A percentile compares a stretch with the other conserved stretches of the same genome.
phyloP scores from a whole-genome alignment of 2,888 invertebrate species.

The Lycocerus yunnanus region DNA sequence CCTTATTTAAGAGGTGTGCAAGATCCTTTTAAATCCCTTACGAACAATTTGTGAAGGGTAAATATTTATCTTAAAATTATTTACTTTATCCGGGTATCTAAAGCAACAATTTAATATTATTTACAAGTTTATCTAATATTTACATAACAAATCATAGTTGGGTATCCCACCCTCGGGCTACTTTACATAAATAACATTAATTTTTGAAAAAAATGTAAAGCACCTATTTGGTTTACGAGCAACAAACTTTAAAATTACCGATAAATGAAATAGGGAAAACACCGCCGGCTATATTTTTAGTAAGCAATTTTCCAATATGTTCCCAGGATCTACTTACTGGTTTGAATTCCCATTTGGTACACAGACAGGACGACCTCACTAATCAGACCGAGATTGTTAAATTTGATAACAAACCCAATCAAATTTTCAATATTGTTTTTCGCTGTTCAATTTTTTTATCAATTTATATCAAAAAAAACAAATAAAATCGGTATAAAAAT shows the following conservation, averaged over 20 bases:
- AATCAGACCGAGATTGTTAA: slow-evolving; percentile 11
- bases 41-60: background rate
- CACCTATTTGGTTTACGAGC: background rate
- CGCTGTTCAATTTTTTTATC: background rate
- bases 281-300: background rate
- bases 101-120: background rate
- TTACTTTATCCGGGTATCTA: background rate
- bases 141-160: background rate
- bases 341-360: slow-evolving; percentile 10
- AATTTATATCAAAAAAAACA: background rate
- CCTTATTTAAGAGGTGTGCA: background rate
- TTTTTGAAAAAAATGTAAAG: background rate
- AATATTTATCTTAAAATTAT: background rate
- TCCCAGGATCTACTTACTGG: slow-evolving; percentile 4
- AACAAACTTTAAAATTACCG: background rate
- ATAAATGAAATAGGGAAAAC: background rate
- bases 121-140: background rate
- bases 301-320: slow-evolving; percentile 9
- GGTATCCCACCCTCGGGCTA: background rate
- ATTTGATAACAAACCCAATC: slow-evolving; percentile 13
- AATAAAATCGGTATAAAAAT: background rate
- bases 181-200: background rate
- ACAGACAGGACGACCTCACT: slow-evolving; percentile 5
- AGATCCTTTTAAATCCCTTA: background rate
- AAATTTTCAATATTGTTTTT: slow-evolving; percentile 6